phyloP scores from a whole-genome alignment of 1,140 invertebrate species.

The Apocrypta bakeri region DNA sequence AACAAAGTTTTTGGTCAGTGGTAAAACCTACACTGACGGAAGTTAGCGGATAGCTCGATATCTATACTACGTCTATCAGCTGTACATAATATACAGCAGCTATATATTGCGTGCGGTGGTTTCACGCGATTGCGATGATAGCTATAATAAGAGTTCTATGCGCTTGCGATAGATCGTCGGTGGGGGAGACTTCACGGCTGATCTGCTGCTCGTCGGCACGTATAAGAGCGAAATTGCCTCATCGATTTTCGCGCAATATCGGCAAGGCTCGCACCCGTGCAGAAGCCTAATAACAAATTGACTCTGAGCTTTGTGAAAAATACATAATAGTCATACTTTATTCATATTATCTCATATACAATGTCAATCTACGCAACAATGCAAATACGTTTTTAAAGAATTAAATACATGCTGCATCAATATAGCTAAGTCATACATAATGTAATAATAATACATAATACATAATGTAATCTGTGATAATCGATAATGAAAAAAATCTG shows the following conservation, averaged over 20 bases:
- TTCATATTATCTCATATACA: too few relatives aligned
- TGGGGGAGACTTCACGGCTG: constrained; percentile 32
- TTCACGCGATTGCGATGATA: too few relatives aligned
- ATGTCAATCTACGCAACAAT: too few relatives aligned
- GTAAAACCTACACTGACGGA: constrained; percentile 55
- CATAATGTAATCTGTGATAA: too few relatives aligned
- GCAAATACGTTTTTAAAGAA: too few relatives aligned
- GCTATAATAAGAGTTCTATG: too few relatives aligned
- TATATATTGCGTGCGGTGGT: constrained; percentile 32
- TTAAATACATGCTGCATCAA: too few relatives aligned
- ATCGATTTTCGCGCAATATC: constrained; percentile 28
- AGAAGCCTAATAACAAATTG: not conserved
- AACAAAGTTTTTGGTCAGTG: constrained; percentile 40
- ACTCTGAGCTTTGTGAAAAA: not conserved
- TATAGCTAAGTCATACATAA: too few relatives aligned
- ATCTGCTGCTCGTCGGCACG: constrained; percentile 2
- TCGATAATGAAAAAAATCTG: too few relatives aligned
- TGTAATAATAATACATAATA: too few relatives aligned
- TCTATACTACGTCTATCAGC: not conserved
- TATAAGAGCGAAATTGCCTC: constrained; percentile 18
- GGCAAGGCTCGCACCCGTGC: not conserved
- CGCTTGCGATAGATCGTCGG: not conserved
- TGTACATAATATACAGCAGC: too few relatives aligned
- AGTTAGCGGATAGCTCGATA: constrained; percentile 48
- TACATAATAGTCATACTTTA: not conserved